Evolutionary conservation across 2,888 invertebrate genomes (phyloP).

Genomic region (Heliconius charithonia): DNA sequence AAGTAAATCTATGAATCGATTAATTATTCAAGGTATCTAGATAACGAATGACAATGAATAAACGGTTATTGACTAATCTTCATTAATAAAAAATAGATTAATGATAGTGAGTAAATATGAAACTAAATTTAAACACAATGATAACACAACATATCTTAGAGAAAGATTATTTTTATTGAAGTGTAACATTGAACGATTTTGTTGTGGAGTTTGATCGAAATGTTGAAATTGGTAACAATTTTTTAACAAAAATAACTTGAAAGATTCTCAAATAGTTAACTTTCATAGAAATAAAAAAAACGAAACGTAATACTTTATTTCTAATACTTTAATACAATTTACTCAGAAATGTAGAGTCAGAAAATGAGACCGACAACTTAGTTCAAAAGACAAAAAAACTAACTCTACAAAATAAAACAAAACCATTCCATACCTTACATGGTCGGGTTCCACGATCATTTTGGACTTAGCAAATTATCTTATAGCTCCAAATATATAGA

Average conservation of each 20-base stretch:
- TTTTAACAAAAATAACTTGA: neutral
- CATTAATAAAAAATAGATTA: constrained; percentile 18
- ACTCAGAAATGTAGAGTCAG: constrained; percentile 2
- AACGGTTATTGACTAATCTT: constrained; percentile 26
- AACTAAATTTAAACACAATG: neutral
- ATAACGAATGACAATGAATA: constrained; percentile 24
- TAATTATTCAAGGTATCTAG: constrained; percentile 13
- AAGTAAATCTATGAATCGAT: constrained; percentile 12
- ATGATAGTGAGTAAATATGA: neutral
- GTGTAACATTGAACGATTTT: neutral
- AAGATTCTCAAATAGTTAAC: neutral
- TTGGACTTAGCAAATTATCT: constrained; percentile 77
- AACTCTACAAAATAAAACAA: constrained; percentile 55
- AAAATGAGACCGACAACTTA: constrained; percentile 15
- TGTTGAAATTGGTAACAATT: neutral
- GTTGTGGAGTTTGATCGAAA: neutral
- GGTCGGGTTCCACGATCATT: constrained; percentile 83
- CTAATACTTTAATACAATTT: neutral
- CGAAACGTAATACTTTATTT: neutral
- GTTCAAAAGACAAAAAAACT: constrained; percentile 49
- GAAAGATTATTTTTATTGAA: neutral
- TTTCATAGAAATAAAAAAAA: neutral
- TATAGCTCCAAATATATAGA: constrained; percentile 33
- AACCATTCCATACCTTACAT: constrained; percentile 75
- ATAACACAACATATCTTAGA: neutral